Evolutionary conservation across 1,140 invertebrate genomes (phyloP).

Genomic region (Zaprionus ghesquierei): DNA sequence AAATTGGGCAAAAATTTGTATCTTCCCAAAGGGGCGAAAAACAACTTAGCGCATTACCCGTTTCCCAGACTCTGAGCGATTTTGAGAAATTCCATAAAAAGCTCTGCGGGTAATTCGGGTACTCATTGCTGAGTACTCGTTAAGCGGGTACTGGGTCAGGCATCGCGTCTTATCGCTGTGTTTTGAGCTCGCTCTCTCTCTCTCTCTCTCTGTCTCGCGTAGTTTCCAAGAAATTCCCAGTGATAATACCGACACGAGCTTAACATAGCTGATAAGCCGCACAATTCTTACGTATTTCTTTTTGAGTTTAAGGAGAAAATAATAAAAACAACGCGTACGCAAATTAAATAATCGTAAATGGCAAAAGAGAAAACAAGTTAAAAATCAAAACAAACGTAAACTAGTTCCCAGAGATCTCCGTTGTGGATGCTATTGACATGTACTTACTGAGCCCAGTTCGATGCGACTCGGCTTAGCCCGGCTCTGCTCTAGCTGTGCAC

Average conservation of each 20-base stretch:
- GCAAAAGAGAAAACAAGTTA: slow-evolving; percentile 26
- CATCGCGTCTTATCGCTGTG: not conserved
- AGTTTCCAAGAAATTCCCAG: slow-evolving; percentile 36
- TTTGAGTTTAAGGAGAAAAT: slow-evolving; percentile 15
- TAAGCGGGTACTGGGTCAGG: not conserved
- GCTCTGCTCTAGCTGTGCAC: slow-evolving; percentile 1
- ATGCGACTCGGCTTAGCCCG: not conserved
- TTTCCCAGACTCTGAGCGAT: not conserved
- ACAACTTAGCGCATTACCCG: not conserved
- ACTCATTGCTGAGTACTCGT: not conserved
- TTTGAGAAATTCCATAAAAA: not conserved
- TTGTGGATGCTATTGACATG: slow-evolving; percentile 7
- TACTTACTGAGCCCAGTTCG: not conserved
- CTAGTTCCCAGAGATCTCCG: not conserved
- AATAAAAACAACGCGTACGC: slow-evolving; percentile 3
- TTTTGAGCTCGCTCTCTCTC: no score
- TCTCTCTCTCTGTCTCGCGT: not conserved
- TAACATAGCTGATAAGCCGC: slow-evolving; percentile 26
- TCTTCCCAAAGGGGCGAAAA: not conserved
- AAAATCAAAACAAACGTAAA: slow-evolving; percentile 15
- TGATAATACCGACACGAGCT: slow-evolving; percentile 17
- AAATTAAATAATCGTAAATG: slow-evolving; percentile 25
- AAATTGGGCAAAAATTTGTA: not conserved
- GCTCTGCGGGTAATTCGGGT: not conserved
- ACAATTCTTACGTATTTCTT: not conserved